phyloP scores from a whole-genome alignment of 2,797 vertebrate genomes.

The Acrossocheilus fasciatus region DNA sequence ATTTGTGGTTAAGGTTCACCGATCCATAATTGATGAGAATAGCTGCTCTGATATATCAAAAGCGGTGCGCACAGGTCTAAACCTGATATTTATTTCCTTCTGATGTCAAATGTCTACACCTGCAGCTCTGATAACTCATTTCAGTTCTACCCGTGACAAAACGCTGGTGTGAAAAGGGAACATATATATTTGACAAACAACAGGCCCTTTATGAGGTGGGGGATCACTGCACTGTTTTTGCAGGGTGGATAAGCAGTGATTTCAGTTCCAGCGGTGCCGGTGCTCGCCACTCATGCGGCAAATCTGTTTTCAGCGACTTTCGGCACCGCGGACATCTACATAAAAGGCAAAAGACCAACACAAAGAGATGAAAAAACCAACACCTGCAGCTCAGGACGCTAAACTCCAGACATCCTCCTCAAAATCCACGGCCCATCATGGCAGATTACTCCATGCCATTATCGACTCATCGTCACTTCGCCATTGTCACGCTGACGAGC shows the following conservation, averaged over 20 bases:
- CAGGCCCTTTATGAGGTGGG: slow-evolving; percentile 38
- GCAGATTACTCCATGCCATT: slow-evolving; percentile 51
- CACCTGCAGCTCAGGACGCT: slow-evolving; percentile 22
- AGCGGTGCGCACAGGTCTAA: slow-evolving; percentile 3
- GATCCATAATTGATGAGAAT: slow-evolving; percentile 47
- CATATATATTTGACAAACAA: slow-evolving; percentile 45
- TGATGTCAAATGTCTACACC: slow-evolving; percentile 39
- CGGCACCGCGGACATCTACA: slow-evolving; percentile 35
- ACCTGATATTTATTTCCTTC: slow-evolving; percentile 39
- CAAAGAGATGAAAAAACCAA: slow-evolving; percentile 22
- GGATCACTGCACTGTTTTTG: slow-evolving; percentile 50
- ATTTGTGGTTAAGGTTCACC: slow-evolving; percentile 33
- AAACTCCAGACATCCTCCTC: slow-evolving; percentile 11
- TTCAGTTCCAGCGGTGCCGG: slow-evolving; percentile 42
- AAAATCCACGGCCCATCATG: slow-evolving; percentile 13
- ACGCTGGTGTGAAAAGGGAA: slow-evolving; percentile 6
- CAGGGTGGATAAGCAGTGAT: slow-evolving; percentile 57
- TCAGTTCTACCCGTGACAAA: slow-evolving; percentile 23
- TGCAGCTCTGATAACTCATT: slow-evolving; percentile 43
- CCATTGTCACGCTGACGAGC: slow-evolving; percentile 54
- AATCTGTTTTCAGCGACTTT: slow-evolving; percentile 59
- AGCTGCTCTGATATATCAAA: slow-evolving; percentile 39
- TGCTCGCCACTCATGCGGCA: slow-evolving; percentile 52
- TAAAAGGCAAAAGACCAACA: slow-evolving; percentile 44
- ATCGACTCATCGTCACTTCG: slow-evolving; percentile 50